Evolutionary conservation across 2,888 invertebrate species (phyloP).

Genomic region (Itoplectis maculator): DNA sequence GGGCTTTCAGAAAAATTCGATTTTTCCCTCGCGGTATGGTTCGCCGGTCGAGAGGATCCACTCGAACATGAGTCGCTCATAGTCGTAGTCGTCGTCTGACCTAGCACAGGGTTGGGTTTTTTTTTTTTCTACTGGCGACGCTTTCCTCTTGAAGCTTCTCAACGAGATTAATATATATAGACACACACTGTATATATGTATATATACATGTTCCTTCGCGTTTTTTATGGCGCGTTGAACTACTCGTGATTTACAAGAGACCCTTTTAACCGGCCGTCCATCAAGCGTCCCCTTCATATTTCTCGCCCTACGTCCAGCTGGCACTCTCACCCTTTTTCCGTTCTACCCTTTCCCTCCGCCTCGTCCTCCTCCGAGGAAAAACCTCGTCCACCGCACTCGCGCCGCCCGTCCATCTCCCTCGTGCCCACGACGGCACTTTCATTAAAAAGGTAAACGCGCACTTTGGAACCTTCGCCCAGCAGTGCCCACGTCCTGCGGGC

Average conservation of each 20-base stretch:
- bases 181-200: background rate
- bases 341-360: background rate
- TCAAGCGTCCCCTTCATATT: conserved; percentile 44
- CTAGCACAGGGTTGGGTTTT: too few species aligned
- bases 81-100: conserved; percentile 5
- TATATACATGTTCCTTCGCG: conserved; percentile 32
- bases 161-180: conserved; percentile 4
- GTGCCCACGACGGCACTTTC: conserved; percentile 37
- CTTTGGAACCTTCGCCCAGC: conserved; percentile 21
- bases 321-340: conserved; percentile 33
- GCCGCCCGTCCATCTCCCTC: conserved; percentile 5
- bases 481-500: background rate
- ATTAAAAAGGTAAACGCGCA: conserved; percentile 52
- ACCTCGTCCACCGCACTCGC: conserved; percentile 18
- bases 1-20: conserved; percentile 55
- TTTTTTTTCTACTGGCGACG: conserved; percentile 18
- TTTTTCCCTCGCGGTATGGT: conserved; percentile 37
- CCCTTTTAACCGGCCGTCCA: conserved; percentile 50
- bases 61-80: conserved; percentile 25
- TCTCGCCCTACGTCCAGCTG: conserved; percentile 48
- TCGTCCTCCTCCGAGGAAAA: conserved; percentile 11
- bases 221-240: conserved; percentile 49
- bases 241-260: conserved; percentile 56
- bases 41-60: conserved; percentile 31
- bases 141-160: conserved; percentile 23